These are phyloP conservation scores for Eilema caniola DNA, from an alignment of 2,888 invertebrate genomes.

Conservation along the genomic window DNA sequence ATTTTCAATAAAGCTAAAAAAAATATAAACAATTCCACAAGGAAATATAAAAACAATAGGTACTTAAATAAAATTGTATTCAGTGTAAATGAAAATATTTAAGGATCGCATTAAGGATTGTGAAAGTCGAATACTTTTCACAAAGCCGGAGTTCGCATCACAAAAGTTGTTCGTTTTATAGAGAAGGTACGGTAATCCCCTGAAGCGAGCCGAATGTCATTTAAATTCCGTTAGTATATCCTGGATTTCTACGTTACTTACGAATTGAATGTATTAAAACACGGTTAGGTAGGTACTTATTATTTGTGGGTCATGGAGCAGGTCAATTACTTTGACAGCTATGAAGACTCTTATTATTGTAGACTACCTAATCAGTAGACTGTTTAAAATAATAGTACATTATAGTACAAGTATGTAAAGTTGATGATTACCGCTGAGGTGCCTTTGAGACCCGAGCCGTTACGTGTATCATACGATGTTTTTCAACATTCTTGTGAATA, in stretches of 20 bases:
- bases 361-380: background rate
- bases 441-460: too few relatives aligned
- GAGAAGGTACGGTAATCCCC: constrained; percentile 42
- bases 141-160: constrained; percentile 22
- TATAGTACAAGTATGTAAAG: too few relatives aligned
- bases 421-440: too few relatives aligned
- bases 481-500: too few relatives aligned
- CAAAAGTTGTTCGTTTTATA: constrained; percentile 48
- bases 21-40: background rate
- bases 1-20: background rate
- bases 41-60: background rate
- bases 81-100: constrained; percentile 48
- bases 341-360: too few relatives aligned
- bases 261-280: constrained; percentile 44
- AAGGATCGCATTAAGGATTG: constrained; percentile 36
- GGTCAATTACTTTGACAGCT: constrained; percentile 19
- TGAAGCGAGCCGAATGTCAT: constrained; percentile 41
- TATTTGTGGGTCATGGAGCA: constrained; percentile 29
- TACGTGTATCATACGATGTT: too few relatives aligned
- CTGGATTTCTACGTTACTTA: constrained; percentile 43
- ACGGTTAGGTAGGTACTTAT: constrained; percentile 28
- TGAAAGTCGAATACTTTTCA: constrained; percentile 35
- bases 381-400: too few relatives aligned
- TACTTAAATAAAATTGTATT: constrained; percentile 28
- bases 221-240: constrained; percentile 45